phyloP scores from a whole-genome alignment of 2,113 vertebrate species.

The Argyrosomus japonicus region DNA sequence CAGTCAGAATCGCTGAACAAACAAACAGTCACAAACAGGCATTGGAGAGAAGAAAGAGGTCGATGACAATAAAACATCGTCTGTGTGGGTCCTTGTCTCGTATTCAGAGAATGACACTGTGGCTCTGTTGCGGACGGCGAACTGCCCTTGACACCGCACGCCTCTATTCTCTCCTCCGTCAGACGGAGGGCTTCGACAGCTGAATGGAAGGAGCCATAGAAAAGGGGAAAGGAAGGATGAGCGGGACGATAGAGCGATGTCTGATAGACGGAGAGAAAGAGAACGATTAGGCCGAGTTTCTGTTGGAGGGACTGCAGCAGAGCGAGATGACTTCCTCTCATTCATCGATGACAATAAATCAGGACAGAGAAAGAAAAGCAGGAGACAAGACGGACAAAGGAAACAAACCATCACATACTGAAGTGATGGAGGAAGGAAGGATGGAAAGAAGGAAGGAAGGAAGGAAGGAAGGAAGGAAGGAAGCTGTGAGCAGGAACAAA shows the following conservation, averaged over 20 bases:
- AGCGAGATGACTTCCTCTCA: neutral
- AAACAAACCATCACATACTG: neutral
- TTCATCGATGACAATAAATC: neutral
- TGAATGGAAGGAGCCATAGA: neutral
- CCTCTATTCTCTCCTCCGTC: neutral
- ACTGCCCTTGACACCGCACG: neutral
- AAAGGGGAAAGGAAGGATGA: neutral
- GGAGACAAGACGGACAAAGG: neutral
- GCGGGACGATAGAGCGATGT: neutral
- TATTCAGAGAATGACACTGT: constrained; percentile 3
- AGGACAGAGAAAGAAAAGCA: neutral
- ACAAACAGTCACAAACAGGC: neutral
- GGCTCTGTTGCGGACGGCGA: neutral
- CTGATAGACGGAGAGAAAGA: neutral
- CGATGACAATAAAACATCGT: neutral
- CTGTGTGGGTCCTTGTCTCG: neutral
- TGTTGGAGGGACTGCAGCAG: neutral
- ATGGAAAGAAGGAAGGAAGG: neutral
- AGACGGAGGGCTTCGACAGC: neutral
- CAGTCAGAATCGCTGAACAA: too few species aligned
- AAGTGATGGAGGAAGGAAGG: neutral
- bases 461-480: neutral
- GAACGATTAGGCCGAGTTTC: neutral
- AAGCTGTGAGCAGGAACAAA: constrained; percentile 4
- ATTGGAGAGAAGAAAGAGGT: neutral